A percentile compares a stretch with the other conserved stretches of the same genome.
phyloP scores from a whole-genome alignment of 2,888 invertebrate species.

The Nymphalis polychloros region DNA sequence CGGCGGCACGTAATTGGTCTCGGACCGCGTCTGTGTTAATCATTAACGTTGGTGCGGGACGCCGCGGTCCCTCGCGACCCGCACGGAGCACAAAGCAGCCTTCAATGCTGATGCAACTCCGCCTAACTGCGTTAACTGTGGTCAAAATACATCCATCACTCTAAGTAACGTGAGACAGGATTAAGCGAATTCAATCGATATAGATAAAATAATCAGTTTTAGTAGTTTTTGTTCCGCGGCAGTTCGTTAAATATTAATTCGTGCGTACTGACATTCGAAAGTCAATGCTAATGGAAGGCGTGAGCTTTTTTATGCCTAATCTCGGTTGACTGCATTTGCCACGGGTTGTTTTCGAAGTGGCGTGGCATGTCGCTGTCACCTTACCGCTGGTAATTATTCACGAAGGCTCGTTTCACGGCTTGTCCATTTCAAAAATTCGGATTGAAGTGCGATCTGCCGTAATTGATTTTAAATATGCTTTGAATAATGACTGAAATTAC shows the following conservation, averaged over 20 bases:
- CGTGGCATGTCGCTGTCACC: slow-evolving; percentile 74
- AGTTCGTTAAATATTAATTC: slow-evolving; percentile 70
- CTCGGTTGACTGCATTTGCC: slow-evolving; percentile 64
- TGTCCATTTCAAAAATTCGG: slow-evolving; percentile 60
- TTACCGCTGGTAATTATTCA: slow-evolving; percentile 72
- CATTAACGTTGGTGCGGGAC: slow-evolving; percentile 63
- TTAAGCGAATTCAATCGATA: slow-evolving; percentile 5
- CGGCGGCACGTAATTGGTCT: slow-evolving; percentile 73
- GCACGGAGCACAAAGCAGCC: slow-evolving; percentile 45
- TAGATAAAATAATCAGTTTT: slow-evolving; percentile 27
- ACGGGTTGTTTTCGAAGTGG: slow-evolving; percentile 64
- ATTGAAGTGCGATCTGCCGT: slow-evolving; percentile 30
- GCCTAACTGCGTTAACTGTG: slow-evolving; percentile 27
- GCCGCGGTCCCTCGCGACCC: slow-evolving; percentile 52
- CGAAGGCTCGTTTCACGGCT: slow-evolving; percentile 60
- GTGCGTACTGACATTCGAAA: slow-evolving; percentile 78
- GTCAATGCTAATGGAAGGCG: slow-evolving; percentile 74
- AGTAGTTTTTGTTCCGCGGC: slow-evolving; percentile 34
- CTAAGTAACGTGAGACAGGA: slow-evolving; percentile 11
- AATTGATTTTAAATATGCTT: slow-evolving; percentile 2
- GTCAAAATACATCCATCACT: slow-evolving; percentile 21
- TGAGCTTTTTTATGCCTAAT: slow-evolving; percentile 76
- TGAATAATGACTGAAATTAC: background rate
- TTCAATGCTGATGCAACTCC: slow-evolving; percentile 53
- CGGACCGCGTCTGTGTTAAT: slow-evolving; percentile 71